Evolutionary conservation across 2,113 vertebrate species (phyloP).

Genomic region (Excalfactoria chinensis): DNA sequence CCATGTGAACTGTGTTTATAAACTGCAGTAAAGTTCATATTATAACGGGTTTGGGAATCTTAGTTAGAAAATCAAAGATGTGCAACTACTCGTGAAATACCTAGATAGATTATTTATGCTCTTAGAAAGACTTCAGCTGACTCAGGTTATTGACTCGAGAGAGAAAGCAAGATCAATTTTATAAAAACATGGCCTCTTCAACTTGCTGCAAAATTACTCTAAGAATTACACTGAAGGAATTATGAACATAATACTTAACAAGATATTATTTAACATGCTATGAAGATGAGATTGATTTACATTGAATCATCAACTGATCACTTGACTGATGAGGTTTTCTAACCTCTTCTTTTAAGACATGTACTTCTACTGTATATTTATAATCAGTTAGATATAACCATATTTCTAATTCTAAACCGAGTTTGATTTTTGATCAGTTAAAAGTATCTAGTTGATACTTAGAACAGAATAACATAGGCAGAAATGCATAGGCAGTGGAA

Average conservation of each 20-base stretch:
- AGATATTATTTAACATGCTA: background rate
- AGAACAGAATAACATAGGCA: background rate
- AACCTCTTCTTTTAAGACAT: background rate
- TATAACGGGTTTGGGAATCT: background rate
- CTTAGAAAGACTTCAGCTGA: background rate
- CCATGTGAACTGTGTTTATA: background rate
- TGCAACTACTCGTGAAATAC: background rate
- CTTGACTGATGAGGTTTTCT: background rate
- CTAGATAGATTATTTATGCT: background rate
- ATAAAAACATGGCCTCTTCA: background rate
- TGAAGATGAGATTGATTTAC: background rate
- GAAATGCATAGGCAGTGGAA: background rate
- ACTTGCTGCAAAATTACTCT: background rate
- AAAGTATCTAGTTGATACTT: background rate
- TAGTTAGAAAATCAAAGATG: background rate
- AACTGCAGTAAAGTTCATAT: background rate
- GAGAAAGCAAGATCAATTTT: background rate
- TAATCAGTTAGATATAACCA: background rate
- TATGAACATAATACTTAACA: background rate
- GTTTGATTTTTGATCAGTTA: background rate
- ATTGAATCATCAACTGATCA: background rate
- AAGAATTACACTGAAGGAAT: background rate
- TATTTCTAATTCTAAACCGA: background rate
- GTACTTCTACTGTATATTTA: background rate
- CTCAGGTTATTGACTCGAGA: background rate